These are phyloP conservation scores for Phocoena phocoena DNA, from an alignment of 2,113 vertebrate species.

Conservation along the genomic window DNA sequence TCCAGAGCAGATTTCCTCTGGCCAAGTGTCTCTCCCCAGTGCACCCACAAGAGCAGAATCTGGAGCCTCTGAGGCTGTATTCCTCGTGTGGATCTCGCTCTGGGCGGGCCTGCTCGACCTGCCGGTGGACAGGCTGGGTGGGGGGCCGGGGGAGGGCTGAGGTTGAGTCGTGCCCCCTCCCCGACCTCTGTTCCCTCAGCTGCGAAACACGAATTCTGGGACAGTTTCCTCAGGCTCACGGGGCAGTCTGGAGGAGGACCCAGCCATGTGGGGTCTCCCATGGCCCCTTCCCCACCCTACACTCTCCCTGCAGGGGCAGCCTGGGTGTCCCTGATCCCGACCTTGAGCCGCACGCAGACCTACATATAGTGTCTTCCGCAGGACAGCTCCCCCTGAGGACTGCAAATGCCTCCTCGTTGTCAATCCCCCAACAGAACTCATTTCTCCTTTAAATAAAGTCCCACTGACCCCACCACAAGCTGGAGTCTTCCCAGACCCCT, in stretches of 20 bases:
- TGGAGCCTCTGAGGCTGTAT: rapidly evolving
- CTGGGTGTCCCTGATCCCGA: rapidly evolving
- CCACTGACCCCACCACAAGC: rapidly evolving
- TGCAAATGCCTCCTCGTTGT: neutral
- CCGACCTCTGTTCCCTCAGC: neutral
- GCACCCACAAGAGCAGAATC: rapidly evolving
- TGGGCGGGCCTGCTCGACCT: neutral
- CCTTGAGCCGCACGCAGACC: neutral
- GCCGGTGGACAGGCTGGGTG: rapidly evolving
- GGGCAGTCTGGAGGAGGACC: rapidly evolving
- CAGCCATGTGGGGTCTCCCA: rapidly evolving
- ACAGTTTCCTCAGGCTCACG: neutral
- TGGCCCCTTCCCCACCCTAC: rapidly evolving
- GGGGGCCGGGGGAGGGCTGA: rapidly evolving
- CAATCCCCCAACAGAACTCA: rapidly evolving
- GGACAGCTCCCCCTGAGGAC: rapidly evolving
- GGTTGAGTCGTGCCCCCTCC: neutral
- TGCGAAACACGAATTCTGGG: rapidly evolving
- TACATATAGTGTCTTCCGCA: rapidly evolving
- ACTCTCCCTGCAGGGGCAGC: neutral
- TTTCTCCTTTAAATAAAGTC: neutral
- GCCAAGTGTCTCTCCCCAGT: rapidly evolving
- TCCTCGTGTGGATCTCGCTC: neutral
- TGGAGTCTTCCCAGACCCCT: neutral
- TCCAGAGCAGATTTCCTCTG: rapidly evolving